Percentiles rank a stretch among this genome's conserved stretches.
Evolutionary conservation across 2,797 vertebrate genomes (phyloP).

Genomic region (Sebastes diploproa): DNA sequence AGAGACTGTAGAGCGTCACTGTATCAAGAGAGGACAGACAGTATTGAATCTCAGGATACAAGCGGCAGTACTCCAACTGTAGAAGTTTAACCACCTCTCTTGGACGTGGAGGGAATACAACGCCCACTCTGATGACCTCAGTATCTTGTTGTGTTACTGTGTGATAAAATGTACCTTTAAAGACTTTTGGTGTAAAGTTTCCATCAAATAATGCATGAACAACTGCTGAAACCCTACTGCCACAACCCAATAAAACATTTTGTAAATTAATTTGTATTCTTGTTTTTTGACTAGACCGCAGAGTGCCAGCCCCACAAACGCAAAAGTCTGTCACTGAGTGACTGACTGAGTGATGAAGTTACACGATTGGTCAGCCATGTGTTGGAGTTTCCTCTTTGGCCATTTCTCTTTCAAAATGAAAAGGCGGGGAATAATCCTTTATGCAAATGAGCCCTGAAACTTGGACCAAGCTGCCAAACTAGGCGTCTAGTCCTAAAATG

Average conservation of each 20-base stretch:
- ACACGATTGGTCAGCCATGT: too few relatives aligned
- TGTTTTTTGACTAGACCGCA: not conserved
- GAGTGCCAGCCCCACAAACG: fast-evolving
- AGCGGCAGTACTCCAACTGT: constrained; percentile 3
- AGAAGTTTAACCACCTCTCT: constrained; percentile 31
- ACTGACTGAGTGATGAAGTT: too few relatives aligned
- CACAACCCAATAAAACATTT: constrained; percentile 10
- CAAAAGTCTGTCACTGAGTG: too few relatives aligned
- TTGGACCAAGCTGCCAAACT: too few relatives aligned
- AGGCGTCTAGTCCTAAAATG: too few relatives aligned
- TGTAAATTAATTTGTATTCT: not conserved
- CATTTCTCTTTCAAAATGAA: too few relatives aligned
- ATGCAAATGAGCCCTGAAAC: too few relatives aligned
- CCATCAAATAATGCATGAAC: not conserved
- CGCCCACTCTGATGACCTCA: constrained; percentile 8
- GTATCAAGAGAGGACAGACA: constrained; percentile 39
- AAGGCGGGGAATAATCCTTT: too few relatives aligned
- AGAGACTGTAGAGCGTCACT: constrained; percentile 30
- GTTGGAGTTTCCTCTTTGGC: too few relatives aligned
- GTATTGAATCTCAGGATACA: constrained; percentile 2
- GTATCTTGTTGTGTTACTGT: not conserved
- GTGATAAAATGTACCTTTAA: not conserved
- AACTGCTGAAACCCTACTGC: not conserved
- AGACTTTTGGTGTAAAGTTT: not conserved
- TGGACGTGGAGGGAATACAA: constrained; percentile 39